Evolutionary conservation across 2,797 vertebrate species (phyloP).

Genomic region (Basileuterus tristriatus): DNA sequence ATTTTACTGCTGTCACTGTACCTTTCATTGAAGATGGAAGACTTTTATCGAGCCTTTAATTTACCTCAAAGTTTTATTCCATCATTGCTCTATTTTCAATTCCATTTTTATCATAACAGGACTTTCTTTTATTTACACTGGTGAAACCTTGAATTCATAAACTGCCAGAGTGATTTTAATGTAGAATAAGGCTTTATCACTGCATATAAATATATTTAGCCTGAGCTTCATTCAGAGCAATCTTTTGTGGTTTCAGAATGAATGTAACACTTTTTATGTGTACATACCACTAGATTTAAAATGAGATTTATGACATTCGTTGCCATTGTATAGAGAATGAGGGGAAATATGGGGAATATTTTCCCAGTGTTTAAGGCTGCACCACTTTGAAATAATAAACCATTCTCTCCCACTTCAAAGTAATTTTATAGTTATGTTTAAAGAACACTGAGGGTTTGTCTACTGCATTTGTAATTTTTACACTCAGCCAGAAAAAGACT

Average conservation of each 20-base stretch:
- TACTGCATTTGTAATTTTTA: background rate
- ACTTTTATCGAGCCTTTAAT: constrained; percentile 31
- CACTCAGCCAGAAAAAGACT: background rate
- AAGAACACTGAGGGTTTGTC: background rate
- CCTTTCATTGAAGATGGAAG: background rate
- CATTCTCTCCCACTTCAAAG: constrained; percentile 22
- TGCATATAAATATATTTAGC: constrained; percentile 62
- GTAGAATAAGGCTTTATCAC: constrained; percentile 46
- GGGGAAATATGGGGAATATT: background rate
- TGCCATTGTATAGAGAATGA: background rate
- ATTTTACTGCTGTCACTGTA: background rate
- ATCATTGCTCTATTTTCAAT: constrained; percentile 32
- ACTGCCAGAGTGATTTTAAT: constrained; percentile 33
- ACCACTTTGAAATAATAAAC: constrained; percentile 21
- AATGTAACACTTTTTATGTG: constrained; percentile 5
- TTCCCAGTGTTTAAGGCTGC: background rate
- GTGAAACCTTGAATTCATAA: constrained; percentile 48
- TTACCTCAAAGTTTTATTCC: constrained; percentile 49
- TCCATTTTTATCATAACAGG: constrained; percentile 30
- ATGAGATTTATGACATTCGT: constrained; percentile 18
- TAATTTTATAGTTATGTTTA: constrained; percentile 5
- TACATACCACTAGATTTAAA: constrained; percentile 32
- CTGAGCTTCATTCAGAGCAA: constrained; percentile 23
- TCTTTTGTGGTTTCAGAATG: constrained; percentile 41
- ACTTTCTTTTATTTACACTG: constrained; percentile 55